Conservation (phyloP, 23 tunicate species). For the Corella eumyota region DNA sequence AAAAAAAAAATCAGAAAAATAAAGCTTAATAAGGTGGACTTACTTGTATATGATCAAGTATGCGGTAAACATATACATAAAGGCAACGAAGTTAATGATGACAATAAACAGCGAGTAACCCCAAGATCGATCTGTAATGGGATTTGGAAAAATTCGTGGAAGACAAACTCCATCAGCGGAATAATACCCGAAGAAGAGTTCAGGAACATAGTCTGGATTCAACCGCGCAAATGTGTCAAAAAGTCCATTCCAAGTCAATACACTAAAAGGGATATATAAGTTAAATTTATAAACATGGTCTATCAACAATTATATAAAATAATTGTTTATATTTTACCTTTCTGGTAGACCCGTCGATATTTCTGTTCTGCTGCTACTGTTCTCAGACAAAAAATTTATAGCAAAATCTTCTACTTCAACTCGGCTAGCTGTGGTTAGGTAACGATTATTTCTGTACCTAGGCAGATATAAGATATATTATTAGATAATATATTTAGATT, state of each 20-base stretch:
- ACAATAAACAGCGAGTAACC: conserved; percentile 21
- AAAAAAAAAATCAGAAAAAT: background rate
- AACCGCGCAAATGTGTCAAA: conserved; percentile 2
- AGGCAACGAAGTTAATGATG: conserved; percentile 23
- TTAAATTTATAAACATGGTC: no score
- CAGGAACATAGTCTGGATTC: conserved; percentile 3
- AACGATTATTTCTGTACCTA: no score
- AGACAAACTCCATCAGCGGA: conserved; percentile 41
- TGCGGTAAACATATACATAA: conserved; percentile 11
- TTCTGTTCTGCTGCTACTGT: no score
- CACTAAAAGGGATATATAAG: no score
- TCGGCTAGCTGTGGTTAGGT: no score
- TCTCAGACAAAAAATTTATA: no score
- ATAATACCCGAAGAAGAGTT: conserved; percentile 27
- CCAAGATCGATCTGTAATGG: conserved; percentile 10
- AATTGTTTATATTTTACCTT: no score
- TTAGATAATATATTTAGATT: no score
- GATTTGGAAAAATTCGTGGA: conserved; percentile 32
- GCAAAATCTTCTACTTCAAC: no score
- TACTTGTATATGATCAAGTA: conserved; percentile 31
- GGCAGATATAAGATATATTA: no score
- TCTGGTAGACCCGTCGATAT: no score
- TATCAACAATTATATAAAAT: no score
- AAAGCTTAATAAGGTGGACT: background rate
- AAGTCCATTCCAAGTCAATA: conserved; percentile 25